Conservation (phyloP, 2,113 vertebrate genomes). For the Tympanuchus pallidicinctus region DNA sequence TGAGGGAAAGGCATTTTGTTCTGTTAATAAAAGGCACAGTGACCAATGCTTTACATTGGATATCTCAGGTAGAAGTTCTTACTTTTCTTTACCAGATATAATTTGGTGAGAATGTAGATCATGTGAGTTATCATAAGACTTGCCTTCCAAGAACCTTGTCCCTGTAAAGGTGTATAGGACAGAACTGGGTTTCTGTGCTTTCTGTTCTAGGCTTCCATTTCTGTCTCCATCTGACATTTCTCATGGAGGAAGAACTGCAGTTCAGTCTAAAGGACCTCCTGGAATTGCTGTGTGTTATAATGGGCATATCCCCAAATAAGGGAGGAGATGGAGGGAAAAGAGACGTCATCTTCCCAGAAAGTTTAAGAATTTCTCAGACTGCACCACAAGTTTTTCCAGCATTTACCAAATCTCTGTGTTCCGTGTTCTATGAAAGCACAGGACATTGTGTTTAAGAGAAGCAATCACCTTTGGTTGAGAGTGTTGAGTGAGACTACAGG, state of each 20-base stretch:
- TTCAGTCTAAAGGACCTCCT: background rate
- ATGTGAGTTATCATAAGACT: background rate
- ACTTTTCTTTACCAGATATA: background rate
- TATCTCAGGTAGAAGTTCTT: background rate
- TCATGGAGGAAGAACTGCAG: rapidly evolving
- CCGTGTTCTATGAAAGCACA: background rate
- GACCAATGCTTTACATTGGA: background rate
- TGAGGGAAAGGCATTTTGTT: background rate
- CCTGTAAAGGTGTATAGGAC: background rate
- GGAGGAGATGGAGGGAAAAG: background rate
- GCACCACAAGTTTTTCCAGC: background rate
- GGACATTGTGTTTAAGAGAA: background rate
- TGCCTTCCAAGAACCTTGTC: background rate
- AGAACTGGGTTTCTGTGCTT: background rate
- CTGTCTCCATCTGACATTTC: background rate
- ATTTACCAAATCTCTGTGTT: background rate
- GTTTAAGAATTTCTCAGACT: background rate
- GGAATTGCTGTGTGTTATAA: background rate
- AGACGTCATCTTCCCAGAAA: background rate
- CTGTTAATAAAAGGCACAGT: background rate
- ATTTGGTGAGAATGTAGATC: background rate
- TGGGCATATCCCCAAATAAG: background rate
- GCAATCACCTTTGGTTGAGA: background rate
- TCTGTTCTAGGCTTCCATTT: background rate
- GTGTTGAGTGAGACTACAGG: background rate